phyloP scores from a whole-genome alignment of 2,888 invertebrate genomes.

The Sipha maydis region DNA sequence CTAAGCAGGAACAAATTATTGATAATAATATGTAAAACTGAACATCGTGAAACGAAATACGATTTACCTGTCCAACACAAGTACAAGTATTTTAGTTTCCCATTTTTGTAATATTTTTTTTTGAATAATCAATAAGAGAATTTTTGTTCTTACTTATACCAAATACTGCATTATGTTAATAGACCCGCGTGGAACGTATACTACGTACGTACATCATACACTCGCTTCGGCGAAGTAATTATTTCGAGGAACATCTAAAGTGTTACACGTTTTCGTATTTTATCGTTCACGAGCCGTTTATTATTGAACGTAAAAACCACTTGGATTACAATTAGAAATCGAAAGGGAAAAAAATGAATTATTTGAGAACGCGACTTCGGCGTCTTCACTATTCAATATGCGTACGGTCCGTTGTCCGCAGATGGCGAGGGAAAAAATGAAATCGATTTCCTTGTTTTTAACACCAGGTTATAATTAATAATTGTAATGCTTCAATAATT shows the following conservation, averaged over 20 bases:
- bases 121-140: no score
- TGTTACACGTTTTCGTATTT: background rate
- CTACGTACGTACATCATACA: background rate
- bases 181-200: background rate
- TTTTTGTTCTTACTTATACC: no score
- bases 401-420: background rate
- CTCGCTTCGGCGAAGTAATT: background rate
- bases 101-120: no score
- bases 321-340: background rate
- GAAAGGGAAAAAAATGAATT: background rate
- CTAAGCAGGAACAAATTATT: no score
- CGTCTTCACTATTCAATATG: background rate
- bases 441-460: slow-evolving; percentile 39
- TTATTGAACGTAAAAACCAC: background rate
- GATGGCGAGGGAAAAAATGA: background rate
- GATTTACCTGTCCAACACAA: background rate
- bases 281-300: background rate
- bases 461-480: slow-evolving; percentile 15
- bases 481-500: no score
- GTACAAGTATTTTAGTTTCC: background rate
- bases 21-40: no score
- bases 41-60: no score
- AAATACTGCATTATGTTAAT: no score
- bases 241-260: background rate
- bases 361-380: background rate